Evolutionary conservation across 2,113 vertebrate genomes (phyloP).

Genomic region (Halichoerus grypus): DNA sequence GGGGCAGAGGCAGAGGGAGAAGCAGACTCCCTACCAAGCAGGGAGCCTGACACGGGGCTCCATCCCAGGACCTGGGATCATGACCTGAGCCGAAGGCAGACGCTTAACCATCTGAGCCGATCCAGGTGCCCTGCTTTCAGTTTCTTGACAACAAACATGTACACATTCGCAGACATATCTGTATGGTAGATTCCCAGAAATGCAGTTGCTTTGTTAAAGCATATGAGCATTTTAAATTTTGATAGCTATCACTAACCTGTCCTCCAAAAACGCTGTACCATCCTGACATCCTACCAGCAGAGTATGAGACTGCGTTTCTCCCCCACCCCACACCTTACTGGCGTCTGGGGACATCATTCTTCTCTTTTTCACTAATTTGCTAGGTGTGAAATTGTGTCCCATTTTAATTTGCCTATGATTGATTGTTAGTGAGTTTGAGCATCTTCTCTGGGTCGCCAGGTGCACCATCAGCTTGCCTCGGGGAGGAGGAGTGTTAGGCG

Average conservation of each 20-base stretch:
- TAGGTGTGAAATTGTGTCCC: no score
- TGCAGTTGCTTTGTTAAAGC: background rate
- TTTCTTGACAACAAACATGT: background rate
- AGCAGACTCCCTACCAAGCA: background rate
- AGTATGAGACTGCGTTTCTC: rapidly evolving
- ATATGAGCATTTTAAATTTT: background rate
- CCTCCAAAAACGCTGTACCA: rapidly evolving
- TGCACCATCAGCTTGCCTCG: rapidly evolving
- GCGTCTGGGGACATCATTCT: background rate
- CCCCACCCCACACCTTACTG: background rate
- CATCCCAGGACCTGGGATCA: background rate
- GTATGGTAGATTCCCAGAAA: background rate
- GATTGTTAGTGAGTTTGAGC: background rate
- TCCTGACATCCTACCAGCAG: rapidly evolving
- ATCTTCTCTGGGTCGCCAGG: background rate
- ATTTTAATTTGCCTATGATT: rapidly evolving
- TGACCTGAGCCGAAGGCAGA: background rate
- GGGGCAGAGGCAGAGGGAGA: background rate
- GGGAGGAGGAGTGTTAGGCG: background rate
- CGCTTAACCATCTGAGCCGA: background rate
- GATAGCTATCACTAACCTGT: rapidly evolving
- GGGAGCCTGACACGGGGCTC: background rate
- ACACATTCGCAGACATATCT: background rate
- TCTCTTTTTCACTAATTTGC: background rate
- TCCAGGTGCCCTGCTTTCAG: background rate